Conservation (phyloP, 2,797 vertebrate species). For the Oophaga sylvatica region DNA sequence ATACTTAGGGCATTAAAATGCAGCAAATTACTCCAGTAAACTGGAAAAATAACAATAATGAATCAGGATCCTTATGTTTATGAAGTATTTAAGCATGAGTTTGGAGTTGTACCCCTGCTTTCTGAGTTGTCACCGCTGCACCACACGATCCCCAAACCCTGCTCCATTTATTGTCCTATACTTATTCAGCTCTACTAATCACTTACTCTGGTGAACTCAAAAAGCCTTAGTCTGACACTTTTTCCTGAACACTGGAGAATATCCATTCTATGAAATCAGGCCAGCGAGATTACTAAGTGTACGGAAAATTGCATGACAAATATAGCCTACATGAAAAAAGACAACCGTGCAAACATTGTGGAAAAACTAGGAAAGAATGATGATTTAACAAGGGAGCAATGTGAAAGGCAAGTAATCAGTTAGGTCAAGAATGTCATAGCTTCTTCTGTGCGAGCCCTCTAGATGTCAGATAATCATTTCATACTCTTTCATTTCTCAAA, state of each 20-base stretch:
- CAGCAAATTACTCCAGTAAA: too few species aligned
- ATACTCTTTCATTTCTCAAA: slow-evolving; percentile 49
- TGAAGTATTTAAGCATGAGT: too few species aligned
- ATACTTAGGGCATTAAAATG: too few species aligned
- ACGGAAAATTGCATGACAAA: background rate
- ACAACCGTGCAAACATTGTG: slow-evolving; percentile 5
- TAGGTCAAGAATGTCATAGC: slow-evolving; percentile 35
- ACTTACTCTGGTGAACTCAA: background rate
- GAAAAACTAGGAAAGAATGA: slow-evolving; percentile 19
- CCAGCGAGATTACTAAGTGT: background rate
- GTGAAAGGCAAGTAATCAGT: slow-evolving; percentile 47
- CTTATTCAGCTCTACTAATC: too few species aligned
- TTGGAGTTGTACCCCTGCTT: too few species aligned
- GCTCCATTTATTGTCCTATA: too few species aligned
- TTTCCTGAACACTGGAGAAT: background rate
- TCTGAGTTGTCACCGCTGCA: too few species aligned
- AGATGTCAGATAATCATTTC: slow-evolving; percentile 57
- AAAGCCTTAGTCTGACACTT: background rate
- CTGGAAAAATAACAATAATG: too few species aligned
- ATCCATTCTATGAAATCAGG: background rate
- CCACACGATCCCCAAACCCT: too few species aligned
- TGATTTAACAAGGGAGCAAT: slow-evolving; percentile 39
- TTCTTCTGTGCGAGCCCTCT: slow-evolving; percentile 39
- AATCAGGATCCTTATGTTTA: too few species aligned
- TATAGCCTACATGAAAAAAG: background rate